Evolutionary conservation across 2,113 vertebrate genomes (phyloP), one percentile per base, ranked within the genome.

Genomic region (Riparia riparia): DNA sequence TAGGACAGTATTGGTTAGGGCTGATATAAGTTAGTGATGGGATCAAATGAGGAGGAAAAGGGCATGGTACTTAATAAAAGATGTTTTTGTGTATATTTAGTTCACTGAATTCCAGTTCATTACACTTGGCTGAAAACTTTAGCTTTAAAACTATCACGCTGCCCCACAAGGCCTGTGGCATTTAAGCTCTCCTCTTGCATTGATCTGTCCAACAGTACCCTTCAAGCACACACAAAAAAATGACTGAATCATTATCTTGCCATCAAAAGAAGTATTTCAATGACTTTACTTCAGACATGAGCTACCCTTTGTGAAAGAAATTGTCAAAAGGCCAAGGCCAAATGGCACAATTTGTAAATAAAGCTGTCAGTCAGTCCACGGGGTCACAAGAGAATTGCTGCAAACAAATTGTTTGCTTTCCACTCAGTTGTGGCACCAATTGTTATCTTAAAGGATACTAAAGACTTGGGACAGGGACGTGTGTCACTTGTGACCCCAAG

Each of bases 241-340:
- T 39, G 56, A 87, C 72, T 84, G 70, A 89, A 74, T 87, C 61
- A 44, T 96, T 89, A 95, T 91, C 70, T 95, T 79, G 28, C 73
- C 86, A 79, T 94, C 83, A 87, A 94, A 91, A 94, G 57, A 82
- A 87, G 81, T 61, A 94, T 82, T 94, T 95, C 89, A 93, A 57
- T 71, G 65, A 89, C 61, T 94, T 89, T 74, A 51, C 94, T 95
- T 86, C 61, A 89, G 94, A 71, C 80, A 65, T 41, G 57, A 81
- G 17, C 69, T 83, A 84, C 69, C 19, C 65, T 95, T 95, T 91
- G 41, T 94, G 61, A 91, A 92, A 68, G 69, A 50, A 88, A 53
- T 56, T 95, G 93, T 89, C 89, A 93, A 89, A 94, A 96, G 94
- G 91, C 41, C 91, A 95, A 90, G 93, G 72, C 72, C 89, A 94